phyloP scores from a whole-genome alignment of 2,797 vertebrate species.

The Falco peregrinus region DNA sequence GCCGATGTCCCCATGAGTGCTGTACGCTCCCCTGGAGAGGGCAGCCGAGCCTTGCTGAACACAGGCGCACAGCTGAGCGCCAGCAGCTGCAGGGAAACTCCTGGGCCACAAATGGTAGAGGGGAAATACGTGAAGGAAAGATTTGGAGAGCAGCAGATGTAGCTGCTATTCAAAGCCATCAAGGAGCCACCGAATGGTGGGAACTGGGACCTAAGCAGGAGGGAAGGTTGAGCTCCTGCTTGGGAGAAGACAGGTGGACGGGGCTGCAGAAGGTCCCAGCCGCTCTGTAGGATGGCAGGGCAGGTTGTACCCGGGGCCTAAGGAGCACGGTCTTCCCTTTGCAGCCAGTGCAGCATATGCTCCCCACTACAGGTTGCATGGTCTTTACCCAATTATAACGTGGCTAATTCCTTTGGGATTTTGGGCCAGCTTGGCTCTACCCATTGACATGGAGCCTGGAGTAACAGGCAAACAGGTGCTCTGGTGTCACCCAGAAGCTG shows the following conservation, averaged over 20 bases:
- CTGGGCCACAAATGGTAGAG: rapidly evolving
- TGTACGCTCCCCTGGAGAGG: conserved; percentile 20
- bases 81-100: background rate
- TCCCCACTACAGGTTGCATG: background rate
- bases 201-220: background rate
- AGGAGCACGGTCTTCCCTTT: background rate
- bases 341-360: background rate
- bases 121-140: background rate
- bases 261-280: background rate
- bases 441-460: rapidly evolving
- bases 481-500: background rate
- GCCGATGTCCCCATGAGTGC: background rate
- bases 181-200: rapidly evolving
- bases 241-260: background rate
- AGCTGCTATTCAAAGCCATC: background rate
- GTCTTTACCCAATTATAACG: rapidly evolving
- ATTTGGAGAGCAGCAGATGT: background rate
- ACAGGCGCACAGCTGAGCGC: rapidly evolving
- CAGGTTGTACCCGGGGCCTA: rapidly evolving
- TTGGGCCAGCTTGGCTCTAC: background rate
- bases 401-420: background rate
- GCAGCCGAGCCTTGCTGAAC: background rate
- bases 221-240: background rate
- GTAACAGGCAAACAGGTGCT: background rate
- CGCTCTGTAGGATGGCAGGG: rapidly evolving